Evolutionary conservation across 2,797 vertebrate genomes (phyloP).

Genomic region (Morelia viridis): DNA sequence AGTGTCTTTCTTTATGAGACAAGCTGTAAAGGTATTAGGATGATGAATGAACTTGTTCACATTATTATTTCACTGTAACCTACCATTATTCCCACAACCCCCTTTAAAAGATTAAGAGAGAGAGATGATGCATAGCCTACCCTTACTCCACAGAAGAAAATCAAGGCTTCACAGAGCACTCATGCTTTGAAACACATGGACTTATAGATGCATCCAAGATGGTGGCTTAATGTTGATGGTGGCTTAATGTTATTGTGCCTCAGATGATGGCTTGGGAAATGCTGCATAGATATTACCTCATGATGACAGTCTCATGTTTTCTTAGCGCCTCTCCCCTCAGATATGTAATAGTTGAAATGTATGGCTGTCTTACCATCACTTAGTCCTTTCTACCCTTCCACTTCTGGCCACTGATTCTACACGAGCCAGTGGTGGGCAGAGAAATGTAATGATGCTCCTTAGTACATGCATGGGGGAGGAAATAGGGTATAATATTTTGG

Average conservation of each 20-base stretch:
- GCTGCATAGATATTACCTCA: not conserved
- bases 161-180: not conserved
- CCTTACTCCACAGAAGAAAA: not conserved
- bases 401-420: not conserved
- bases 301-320: not conserved
- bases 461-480: not conserved
- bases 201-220: not conserved
- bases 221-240: not conserved
- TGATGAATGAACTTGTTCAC: slow-evolving; percentile 60
- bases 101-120: slow-evolving; percentile 3
- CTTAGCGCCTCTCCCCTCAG: too few relatives aligned
- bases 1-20: slow-evolving; percentile 53
- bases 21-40: slow-evolving; percentile 59
- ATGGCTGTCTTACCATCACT: not conserved
- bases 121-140: slow-evolving; percentile 1
- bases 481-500: not conserved
- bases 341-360: not conserved
- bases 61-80: slow-evolving; percentile 61
- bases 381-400: not conserved
- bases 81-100: slow-evolving; percentile 44
- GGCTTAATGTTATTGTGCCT: not conserved
- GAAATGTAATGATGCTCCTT: not conserved
- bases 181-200: not conserved
- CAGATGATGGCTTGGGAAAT: not conserved
- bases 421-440: not conserved